phyloP scores from a whole-genome alignment of 1,140 invertebrate genomes.

The Drosophila virilis region DNA sequence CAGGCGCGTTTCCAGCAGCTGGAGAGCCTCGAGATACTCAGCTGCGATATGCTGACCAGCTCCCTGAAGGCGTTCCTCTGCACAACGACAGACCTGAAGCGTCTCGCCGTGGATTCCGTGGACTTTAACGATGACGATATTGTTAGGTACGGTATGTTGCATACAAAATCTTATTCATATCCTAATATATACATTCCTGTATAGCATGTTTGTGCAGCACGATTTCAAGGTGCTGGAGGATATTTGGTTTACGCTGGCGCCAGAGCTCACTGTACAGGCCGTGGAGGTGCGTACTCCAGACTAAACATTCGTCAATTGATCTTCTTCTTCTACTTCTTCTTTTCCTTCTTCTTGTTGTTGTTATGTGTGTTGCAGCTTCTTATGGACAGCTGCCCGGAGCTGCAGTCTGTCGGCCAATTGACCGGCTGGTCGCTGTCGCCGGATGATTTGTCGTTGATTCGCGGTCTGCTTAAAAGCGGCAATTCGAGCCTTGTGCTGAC shows the following conservation, averaged over 20 bases:
- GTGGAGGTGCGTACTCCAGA: constrained; percentile 84
- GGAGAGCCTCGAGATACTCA: constrained; percentile 87
- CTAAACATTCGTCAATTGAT: too few species aligned
- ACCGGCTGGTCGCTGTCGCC: constrained; percentile 87
- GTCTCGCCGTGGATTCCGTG: constrained; percentile 86
- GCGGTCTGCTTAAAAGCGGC: constrained; percentile 87
- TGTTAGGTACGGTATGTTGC: constrained; percentile 82
- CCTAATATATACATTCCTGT: background rate
- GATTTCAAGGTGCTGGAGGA: constrained; percentile 87
- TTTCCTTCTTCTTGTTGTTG: too few species aligned
- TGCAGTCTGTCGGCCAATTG: constrained; percentile 87
- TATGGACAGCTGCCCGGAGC: constrained; percentile 87
- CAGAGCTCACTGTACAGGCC: constrained; percentile 86
- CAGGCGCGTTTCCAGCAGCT: constrained; percentile 87
- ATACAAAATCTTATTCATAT: too few species aligned
- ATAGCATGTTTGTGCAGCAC: constrained; percentile 85
- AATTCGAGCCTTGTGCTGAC: constrained; percentile 86
- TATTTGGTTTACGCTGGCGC: constrained; percentile 88
- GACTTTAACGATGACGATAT: constrained; percentile 86
- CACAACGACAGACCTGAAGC: constrained; percentile 86
- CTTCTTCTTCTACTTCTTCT: background rate
- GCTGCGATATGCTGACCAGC: constrained; percentile 86
- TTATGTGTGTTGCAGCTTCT: constrained; percentile 52
- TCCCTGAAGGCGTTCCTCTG: constrained; percentile 87
- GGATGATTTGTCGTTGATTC: constrained; percentile 87